Percentiles rank a stretch among this genome's conserved stretches.
Evolutionary conservation across 2,888 invertebrate genomes (phyloP).

Genomic region (Lepidochrysops patricia): DNA sequence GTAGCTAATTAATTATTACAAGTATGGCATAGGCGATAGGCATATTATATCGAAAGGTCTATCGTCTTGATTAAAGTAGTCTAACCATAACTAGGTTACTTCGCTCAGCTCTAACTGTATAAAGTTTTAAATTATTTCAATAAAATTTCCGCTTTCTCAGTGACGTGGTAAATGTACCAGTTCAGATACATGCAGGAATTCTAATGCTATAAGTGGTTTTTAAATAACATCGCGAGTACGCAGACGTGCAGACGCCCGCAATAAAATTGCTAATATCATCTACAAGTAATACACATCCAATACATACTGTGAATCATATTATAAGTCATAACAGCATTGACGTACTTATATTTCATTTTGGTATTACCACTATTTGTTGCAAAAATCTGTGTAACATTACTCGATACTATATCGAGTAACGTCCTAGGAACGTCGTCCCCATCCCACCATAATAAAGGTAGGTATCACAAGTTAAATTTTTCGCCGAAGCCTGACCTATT

Average conservation of each 20-base stretch:
- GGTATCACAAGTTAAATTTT: not conserved
- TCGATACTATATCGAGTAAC: not conserved
- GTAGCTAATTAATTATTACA: slow-evolving; percentile 3
- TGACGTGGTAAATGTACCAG: not conserved
- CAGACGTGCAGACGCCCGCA: not conserved
- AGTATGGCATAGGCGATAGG: not conserved
- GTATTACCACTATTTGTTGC: too few species aligned
- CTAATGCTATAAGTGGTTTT: not conserved
- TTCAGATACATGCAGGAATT: not conserved
- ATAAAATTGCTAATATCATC: slow-evolving; percentile 1
- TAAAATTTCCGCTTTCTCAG: not conserved
- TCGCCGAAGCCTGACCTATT: not conserved
- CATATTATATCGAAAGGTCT: not conserved
- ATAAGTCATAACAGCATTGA: not conserved
- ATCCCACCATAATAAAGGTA: not conserved
- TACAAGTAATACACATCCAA: not conserved
- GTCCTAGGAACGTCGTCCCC: not conserved
- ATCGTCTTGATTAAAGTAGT: not conserved
- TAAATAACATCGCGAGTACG: not conserved
- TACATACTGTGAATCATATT: not conserved
- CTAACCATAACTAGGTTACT: not conserved
- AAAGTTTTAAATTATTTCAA: not conserved
- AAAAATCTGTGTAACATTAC: too few species aligned
- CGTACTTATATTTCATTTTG: not conserved
- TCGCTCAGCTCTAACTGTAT: not conserved